phyloP scores from a whole-genome alignment of 2,797 vertebrate species.

The Eutrigla gurnardus region DNA sequence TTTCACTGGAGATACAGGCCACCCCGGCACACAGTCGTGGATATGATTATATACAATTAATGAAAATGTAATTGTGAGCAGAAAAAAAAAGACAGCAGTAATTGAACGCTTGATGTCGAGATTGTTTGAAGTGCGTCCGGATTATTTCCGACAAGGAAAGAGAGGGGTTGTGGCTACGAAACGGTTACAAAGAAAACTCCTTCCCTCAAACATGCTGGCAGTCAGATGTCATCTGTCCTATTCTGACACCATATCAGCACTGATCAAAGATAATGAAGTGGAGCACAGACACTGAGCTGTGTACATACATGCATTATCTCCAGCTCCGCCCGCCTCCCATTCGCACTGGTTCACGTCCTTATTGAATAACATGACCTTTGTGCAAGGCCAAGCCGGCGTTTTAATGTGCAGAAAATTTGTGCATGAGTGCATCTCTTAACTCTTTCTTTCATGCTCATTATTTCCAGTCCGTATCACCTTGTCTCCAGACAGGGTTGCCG shows the following conservation, averaged over 20 bases:
- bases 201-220: slow-evolving; percentile 68
- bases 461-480: slow-evolving; percentile 84
- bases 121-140: slow-evolving; percentile 59
- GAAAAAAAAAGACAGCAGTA: slow-evolving; percentile 37
- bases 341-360: slow-evolving; percentile 76
- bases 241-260: slow-evolving; percentile 74
- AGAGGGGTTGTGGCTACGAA: slow-evolving; percentile 58
- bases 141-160: slow-evolving; percentile 73
- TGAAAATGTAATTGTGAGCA: slow-evolving; percentile 41
- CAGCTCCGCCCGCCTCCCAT: slow-evolving; percentile 63
- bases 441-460: slow-evolving; percentile 83
- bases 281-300: slow-evolving; percentile 68
- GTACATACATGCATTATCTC: slow-evolving; percentile 75
- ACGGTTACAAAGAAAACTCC: slow-evolving; percentile 64
- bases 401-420: slow-evolving; percentile 82
- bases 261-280: slow-evolving; percentile 81
- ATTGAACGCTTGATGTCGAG: slow-evolving; percentile 63
- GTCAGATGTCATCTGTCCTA: slow-evolving; percentile 77
- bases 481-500: slow-evolving; percentile 75
- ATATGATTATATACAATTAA: slow-evolving; percentile 32
- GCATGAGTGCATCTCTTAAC: slow-evolving; percentile 83
- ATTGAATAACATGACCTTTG: slow-evolving; percentile 86
- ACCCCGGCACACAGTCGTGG: slow-evolving; percentile 26
- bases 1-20: slow-evolving; percentile 39
- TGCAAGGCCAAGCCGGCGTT: slow-evolving; percentile 76